Base-by-base conservation (phyloP, 1,140 invertebrate genomes). In the Stenopsyche tienmushanensis region DNA sequence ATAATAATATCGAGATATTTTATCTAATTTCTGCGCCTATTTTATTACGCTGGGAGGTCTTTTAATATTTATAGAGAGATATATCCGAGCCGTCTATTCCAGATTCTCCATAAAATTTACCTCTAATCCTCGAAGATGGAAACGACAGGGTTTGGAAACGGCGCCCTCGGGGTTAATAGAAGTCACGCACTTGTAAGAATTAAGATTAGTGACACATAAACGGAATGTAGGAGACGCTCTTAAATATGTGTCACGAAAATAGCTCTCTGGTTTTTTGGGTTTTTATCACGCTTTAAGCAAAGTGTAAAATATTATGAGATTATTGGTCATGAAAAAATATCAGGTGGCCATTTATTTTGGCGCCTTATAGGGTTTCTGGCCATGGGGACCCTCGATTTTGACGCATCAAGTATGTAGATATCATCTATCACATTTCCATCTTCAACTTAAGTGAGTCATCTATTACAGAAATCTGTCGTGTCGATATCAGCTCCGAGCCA, bases 341-440 rank as follows among this genome's bases (percentile, higher is more conserved):
- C 10, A 15, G n/a, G 21, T 25, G 29, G 49, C 49, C 20, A 52
- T 52, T 52, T 23, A 10, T 52, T 52, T 25, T 52, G 15, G 23
- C 45, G 45, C 17, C 45, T 25, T 21, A 52, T 52, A 25, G 49
- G 29, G 49, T 13, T 25, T 2, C 29, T 52, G 10, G 49, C n/a
- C 23, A 10, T n/a, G n/a, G 23, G 20, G n/a, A 52, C 20, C 49
- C 49, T 52, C 15, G 23, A 13, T 8, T 52, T 52, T 52, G 49
- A 52, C 49, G 23, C 18, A 25, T 52, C 29, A 52, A 52, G 49
- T 52, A 25, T 52, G 45, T 20, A 23, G 49, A 52, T 45, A 45
- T 3, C 13, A 25, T 52, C 49, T 52, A 52, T 52, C 49, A 52
- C 49, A 18, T 52, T 52, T 52, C 29, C 49, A 52, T 24, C 49